Conservation (phyloP, 1,140 invertebrate species). For the Ladona fulva region DNA sequence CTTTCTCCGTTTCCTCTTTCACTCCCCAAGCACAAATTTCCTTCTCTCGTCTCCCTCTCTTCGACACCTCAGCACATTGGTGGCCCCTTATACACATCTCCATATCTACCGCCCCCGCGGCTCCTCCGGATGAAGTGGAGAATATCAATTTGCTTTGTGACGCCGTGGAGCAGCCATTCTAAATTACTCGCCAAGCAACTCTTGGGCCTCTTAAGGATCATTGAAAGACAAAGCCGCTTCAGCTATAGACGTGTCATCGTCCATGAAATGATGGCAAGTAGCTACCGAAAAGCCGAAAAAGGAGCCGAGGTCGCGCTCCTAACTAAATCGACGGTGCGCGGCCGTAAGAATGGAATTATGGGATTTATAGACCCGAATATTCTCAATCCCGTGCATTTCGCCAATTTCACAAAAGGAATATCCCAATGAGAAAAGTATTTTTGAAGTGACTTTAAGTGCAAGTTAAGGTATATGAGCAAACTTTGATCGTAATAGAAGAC, state of each 20-base stretch:
- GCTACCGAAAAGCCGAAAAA: not conserved
- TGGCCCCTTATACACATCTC: not conserved
- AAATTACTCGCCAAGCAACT: slow-evolving; percentile 2
- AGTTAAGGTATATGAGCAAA: too few species aligned
- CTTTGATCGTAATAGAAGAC: too few species aligned
- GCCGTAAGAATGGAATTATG: too few species aligned
- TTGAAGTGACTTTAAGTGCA: too few species aligned
- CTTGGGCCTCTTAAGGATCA: slow-evolving; percentile 3
- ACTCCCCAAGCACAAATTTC: not conserved
- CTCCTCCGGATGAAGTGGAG: slow-evolving; percentile 1
- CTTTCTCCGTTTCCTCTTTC: not conserved
- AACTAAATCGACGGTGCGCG: too few species aligned
- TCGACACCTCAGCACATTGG: not conserved
- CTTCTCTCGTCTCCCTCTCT: not conserved
- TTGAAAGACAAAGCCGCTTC: not conserved
- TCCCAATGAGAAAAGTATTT: too few species aligned
- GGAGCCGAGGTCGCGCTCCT: too few species aligned
- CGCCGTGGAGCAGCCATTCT: not conserved
- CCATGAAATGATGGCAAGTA: not conserved
- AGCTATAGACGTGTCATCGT: not conserved
- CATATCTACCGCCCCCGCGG: not conserved
- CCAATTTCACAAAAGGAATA: too few species aligned
- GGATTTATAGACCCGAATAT: too few species aligned
- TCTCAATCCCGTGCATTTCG: too few species aligned
- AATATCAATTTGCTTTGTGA: slow-evolving; percentile 7